A percentile compares a stretch with the other conserved stretches of the same genome.
Evolutionary conservation across 2,888 invertebrate species (phyloP).

Genomic region (Phortica okadai): DNA sequence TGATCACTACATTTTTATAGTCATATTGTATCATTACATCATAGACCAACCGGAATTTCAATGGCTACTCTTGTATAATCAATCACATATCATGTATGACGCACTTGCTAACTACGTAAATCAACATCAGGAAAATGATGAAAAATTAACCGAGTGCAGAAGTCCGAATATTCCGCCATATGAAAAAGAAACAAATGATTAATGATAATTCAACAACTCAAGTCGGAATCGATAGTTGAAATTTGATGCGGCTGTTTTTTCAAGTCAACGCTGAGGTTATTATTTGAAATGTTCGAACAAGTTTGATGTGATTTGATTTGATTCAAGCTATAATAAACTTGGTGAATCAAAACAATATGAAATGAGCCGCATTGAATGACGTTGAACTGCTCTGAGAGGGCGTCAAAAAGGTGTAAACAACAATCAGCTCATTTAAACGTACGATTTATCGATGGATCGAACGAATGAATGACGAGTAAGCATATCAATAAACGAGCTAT

Average conservation of each 20-base stretch:
- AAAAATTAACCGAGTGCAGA: background rate
- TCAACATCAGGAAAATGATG: background rate
- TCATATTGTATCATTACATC: background rate
- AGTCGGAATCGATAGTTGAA: background rate
- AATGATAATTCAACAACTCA: too few relatives aligned
- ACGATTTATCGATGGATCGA: background rate
- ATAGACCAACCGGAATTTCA: background rate
- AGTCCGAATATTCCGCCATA: background rate
- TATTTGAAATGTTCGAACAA: background rate
- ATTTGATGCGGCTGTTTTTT: background rate
- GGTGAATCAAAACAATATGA: background rate
- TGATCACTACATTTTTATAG: background rate
- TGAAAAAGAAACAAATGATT: too few relatives aligned
- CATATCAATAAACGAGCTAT: background rate
- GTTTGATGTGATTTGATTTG: background rate
- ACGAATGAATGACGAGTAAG: background rate
- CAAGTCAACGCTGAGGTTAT: background rate
- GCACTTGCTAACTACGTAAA: background rate
- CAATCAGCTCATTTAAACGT: background rate
- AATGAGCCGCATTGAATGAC: background rate
- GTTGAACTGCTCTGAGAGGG: background rate
- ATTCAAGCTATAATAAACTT: background rate
- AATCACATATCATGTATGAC: too few relatives aligned
- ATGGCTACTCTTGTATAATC: too few relatives aligned
- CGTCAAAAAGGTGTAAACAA: slow-evolving; percentile 45